Percentiles rank a stretch among this genome's conserved stretches.
Conservation (phyloP, 1,140 invertebrate species). For the Drosophila funebris region DNA sequence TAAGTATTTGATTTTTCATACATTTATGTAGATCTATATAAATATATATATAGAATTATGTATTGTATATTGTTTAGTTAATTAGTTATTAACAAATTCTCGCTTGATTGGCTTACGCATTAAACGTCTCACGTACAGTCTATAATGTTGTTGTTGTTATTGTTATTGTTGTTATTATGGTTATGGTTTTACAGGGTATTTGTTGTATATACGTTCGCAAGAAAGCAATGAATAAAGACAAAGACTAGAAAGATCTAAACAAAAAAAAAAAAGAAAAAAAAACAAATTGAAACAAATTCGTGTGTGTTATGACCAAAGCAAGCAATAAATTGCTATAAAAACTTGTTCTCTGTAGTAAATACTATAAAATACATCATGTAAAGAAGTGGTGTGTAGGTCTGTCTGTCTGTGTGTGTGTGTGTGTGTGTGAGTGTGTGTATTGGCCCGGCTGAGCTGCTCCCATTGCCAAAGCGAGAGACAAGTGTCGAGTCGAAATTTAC, state of each 20-base stretch:
- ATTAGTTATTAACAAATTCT: conserved; percentile 43
- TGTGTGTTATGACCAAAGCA: not conserved
- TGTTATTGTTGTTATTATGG: conserved; percentile 9
- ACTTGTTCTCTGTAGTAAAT: conserved; percentile 25
- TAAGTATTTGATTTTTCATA: conserved; percentile 36
- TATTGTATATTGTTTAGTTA: conserved; percentile 13
- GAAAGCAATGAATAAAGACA: conserved; percentile 39
- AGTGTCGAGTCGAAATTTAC: conserved; percentile 9
- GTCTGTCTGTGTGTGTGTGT: conserved; percentile 19
- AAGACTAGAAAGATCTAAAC: conserved; percentile 53
- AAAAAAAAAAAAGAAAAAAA: conserved; percentile 22
- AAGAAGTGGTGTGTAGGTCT: not conserved
- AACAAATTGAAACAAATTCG: not conserved
- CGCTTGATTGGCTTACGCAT: conserved; percentile 62
- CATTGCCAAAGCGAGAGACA: conserved; percentile 3
- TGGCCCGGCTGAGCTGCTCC: conserved; percentile 32
- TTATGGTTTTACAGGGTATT: conserved; percentile 12
- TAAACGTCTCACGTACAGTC: conserved; percentile 54
- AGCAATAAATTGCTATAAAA: conserved; percentile 13
- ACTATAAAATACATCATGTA: conserved; percentile 37
- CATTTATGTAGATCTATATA: conserved; percentile 14
- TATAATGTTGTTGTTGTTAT: conserved; percentile 33
- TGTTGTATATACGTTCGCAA: conserved; percentile 12
- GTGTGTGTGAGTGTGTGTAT: conserved; percentile 2
- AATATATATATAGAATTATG: too few relatives aligned